Evolutionary conservation across 2,113 vertebrate species (phyloP), one percentile per base, ranked within the genome.

Genomic region (Takifugu flavidus): DNA sequence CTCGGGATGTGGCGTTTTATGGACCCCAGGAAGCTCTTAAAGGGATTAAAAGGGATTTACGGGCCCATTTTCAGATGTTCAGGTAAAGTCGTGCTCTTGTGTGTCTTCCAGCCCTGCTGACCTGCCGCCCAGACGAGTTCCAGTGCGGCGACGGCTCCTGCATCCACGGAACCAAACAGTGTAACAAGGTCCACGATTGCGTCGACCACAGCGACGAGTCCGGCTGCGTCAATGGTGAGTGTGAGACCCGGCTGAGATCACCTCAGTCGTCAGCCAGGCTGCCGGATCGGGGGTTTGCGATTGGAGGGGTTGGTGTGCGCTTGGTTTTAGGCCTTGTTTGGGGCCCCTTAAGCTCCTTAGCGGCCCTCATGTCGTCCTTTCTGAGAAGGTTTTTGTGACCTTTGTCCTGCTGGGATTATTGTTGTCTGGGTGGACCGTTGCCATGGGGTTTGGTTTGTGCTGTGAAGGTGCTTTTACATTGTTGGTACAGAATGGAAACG

Each of bases 111-210:
- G 95, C 93, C 26, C 73, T 94, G 78, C 85, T 95, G 74, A 94
- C 95, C 11, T 98, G 96, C 81, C 91, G 74, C 8, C 95, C 92
- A 0, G 95, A 98, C 56, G 94, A 98, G 77, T 98, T 99, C 89
- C 96, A 93, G 80, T 99, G 96, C 2, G 92, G 93, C 0, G 92
- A 98, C 8, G 96, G 95, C 43, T 93, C 92, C 50, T 99, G 96
- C 59, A 93, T 98, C 75, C 93, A 93, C 0, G 93, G 93, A 20
- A 87, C 90, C 80, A 96, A 95, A 82, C 95, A 94, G 87, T 99
- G 96, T 62, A 91, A 99, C 86, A 94, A 92, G 75, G 90, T 93
- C 52, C 89, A 88, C 0, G 93, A 99, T 91, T 99, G 96, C 76
- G 88, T 80, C 0, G 96, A 99, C 50, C 87, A 91, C 64, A 96